Evolutionary conservation across 2,888 invertebrate genomes (phyloP), one percentile per base, ranked within the genome.

Genomic region (Heliconius erato): DNA sequence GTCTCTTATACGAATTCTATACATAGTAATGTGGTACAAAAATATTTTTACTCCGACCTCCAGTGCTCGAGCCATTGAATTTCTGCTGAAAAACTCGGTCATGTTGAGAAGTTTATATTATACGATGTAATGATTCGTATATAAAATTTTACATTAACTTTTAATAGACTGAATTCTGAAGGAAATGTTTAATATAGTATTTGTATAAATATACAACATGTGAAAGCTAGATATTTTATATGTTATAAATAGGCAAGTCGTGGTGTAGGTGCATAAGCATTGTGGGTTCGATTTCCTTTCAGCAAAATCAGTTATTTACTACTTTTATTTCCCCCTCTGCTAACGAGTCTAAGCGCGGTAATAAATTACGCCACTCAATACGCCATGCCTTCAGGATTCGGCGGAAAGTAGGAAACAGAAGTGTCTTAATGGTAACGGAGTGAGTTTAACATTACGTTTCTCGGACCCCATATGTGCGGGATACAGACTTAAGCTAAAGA

Each of bases 1-100:
- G 76, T 68, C 68, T 71, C 68, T 79, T 67, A 67, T 81, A 72
- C 63, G 72, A 79, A 81, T 81, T 84, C 81, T 82, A 79, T 79
- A 84, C 76, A 79, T 79, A 65, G 72, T 76, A 74, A 80, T 79
- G 68, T 74, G 72, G 54, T 71, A 71, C 74, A 59, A 81, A 84
- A 79, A 83, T 83, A 54, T 74, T 74, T 74, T 32, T 12, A 32
- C 28, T 54, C 74, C 74, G 32, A 74, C 54, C 28, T 74, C 35
- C 40, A 40, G 28, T 32, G 3, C 67, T 67, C 67, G 26, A 67
- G 67, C 67, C 67, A 44, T 71, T 71, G 71, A 71, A 71, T 44
- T 71, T 71, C n/a, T 44, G n/a, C 14, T 44, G 71, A 44, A 71
- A 71, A 71, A 71, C 44, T 71, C 71, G 71, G 71, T 71, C 71